Evolutionary conservation across 2,797 vertebrate genomes (phyloP), one percentile per base, ranked within the genome.

Genomic region (Lates japonicus): DNA sequence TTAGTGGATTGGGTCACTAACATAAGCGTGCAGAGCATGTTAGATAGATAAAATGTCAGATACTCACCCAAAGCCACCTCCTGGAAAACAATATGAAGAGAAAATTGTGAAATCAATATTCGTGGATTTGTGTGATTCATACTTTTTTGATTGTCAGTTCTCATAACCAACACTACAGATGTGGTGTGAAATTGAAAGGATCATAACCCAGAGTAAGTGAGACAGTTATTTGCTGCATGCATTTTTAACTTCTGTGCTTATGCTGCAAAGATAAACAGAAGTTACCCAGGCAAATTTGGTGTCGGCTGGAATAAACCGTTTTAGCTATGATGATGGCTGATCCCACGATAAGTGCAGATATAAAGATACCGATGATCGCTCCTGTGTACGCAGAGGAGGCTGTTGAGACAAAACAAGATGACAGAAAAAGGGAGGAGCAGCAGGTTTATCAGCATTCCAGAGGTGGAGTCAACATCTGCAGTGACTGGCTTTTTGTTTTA

Each of bases 251-350:
- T 62, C 5, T 0, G 3, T 35, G 63, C 42, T 35, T 12, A 16
- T 29, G 49, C 20, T 20, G 11, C 7, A 70, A 12, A 63, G 70
- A 33, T 3, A 25, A 64, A 31, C 0, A 11, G 1, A 49, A 3
- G 78, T 80, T 94, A 96, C 95, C 94, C 2, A 96, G 88, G 69
- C 95, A 96, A 19, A 96, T 92, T 10, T 70, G 65, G 88, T 96
- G 91, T 46, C 95, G 92, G 58, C 81, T 93, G 52, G 85, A 86
- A 81, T 94, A 96, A 16, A 92, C 2, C 0, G 76, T 77, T 39
- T 92, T 92, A 2, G 94, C 94, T 2, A 94, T 5, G 33, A 90
- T 16, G 8, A 78, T 46, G 17, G 91, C 89, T 0, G 68, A 87
- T 17, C 84, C 94, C 46, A 95, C 75, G 11, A 96, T 93, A 48